Conservation (phyloP, 2,797 vertebrate genomes). For the Martes flavigula region DNA sequence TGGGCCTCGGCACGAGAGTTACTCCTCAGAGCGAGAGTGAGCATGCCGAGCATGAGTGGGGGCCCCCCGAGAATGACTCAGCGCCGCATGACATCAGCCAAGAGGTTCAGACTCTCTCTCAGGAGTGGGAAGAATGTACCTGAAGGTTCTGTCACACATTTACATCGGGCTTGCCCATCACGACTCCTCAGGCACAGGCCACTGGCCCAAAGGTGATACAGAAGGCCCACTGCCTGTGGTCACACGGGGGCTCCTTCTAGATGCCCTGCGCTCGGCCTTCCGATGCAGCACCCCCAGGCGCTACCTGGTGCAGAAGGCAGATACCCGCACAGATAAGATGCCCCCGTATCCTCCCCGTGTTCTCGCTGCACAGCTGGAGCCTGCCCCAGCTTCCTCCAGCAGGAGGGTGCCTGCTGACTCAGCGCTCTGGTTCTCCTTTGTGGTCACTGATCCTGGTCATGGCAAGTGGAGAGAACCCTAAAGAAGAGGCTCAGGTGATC, state of each 20-base stretch:
- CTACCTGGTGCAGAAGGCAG: neutral
- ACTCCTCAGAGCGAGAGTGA: neutral
- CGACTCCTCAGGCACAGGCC: neutral
- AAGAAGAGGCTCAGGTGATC: neutral
- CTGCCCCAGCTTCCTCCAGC: neutral
- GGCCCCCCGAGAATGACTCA: neutral
- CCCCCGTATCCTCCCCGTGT: accelerated
- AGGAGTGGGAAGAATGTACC: neutral
- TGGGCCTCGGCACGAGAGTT: neutral
- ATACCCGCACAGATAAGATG: neutral
- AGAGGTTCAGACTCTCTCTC: neutral
- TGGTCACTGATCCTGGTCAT: too few relatives aligned
- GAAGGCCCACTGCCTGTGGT: neutral
- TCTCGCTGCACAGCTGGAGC: accelerated
- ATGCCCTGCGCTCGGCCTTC: neutral
- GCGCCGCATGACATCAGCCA: neutral
- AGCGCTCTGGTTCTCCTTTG: neutral
- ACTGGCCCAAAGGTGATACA: neutral
- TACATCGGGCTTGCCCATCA: neutral
- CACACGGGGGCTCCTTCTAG: neutral
- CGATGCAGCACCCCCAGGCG: accelerated
- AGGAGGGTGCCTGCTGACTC: neutral
- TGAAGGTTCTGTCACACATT: neutral
- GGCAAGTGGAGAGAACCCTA: neutral
- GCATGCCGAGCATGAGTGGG: neutral